A percentile compares a stretch with the other conserved stretches of the same genome.
Conservation (phyloP, 2,113 vertebrate species). For the Oceanodroma tethys region DNA sequence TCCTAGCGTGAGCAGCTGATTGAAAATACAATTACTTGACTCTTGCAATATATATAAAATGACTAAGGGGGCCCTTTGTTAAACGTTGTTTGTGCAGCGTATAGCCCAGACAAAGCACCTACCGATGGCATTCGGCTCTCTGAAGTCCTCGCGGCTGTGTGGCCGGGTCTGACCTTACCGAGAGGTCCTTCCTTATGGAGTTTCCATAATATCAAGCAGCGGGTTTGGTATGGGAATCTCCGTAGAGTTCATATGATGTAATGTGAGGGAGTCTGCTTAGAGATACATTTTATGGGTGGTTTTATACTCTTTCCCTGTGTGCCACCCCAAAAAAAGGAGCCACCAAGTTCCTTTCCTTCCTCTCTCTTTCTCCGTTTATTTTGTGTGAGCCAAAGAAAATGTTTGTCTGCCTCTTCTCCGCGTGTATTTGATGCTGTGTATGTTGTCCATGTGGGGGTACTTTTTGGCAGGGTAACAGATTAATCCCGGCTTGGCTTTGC, state of each 20-base stretch:
- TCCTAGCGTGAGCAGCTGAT: constrained; percentile 53
- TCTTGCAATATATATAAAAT: constrained; percentile 64
- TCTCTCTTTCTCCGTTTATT: background rate
- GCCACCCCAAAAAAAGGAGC: background rate
- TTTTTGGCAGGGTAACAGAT: background rate
- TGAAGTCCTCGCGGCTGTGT: background rate
- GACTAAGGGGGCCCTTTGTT: constrained; percentile 66
- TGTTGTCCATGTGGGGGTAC: fast-evolving
- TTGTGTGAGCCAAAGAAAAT: background rate
- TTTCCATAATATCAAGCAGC: background rate
- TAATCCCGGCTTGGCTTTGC: background rate
- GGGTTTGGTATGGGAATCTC: background rate
- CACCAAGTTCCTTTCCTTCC: background rate
- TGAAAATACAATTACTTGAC: constrained; percentile 63
- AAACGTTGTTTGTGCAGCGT: constrained; percentile 43
- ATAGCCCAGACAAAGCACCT: constrained; percentile 72
- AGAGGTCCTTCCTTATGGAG: background rate
- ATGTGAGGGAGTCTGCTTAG: background rate
- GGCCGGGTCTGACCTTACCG: constrained; percentile 19
- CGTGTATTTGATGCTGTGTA: background rate
- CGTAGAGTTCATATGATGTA: background rate
- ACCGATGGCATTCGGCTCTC: constrained; percentile 29
- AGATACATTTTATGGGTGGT: background rate
- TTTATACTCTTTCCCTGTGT: background rate
- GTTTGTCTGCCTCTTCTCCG: background rate